Conservation (phyloP, 2,113 vertebrate species). For the Casuarius casuarius region DNA sequence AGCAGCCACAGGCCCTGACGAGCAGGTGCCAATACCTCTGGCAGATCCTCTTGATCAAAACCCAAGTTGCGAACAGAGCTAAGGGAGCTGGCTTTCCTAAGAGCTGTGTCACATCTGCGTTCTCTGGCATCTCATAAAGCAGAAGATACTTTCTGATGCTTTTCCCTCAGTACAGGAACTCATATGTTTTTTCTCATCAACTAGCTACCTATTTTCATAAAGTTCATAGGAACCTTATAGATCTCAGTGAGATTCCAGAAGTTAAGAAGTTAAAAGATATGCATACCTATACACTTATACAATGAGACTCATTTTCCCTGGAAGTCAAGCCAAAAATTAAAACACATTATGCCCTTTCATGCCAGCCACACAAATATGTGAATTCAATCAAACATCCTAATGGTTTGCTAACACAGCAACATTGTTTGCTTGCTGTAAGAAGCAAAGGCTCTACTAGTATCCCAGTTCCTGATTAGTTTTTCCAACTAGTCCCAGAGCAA, state of each 20-base stretch:
- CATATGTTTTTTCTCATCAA: not conserved
- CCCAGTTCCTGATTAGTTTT: not conserved
- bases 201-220: not conserved
- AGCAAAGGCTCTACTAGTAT: not conserved
- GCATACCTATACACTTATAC: not conserved
- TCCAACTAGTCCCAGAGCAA: not conserved
- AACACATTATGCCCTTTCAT: not conserved
- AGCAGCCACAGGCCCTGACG: not conserved
- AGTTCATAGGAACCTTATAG: not conserved
- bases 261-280: not conserved
- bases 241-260: not conserved
- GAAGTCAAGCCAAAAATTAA: not conserved
- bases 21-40: not conserved
- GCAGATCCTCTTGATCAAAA: not conserved
- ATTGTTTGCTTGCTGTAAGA: not conserved
- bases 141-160: not conserved
- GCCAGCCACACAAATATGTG: not conserved
- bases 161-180: fast-evolving
- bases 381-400: not conserved
- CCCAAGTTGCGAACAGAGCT: not conserved
- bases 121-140: not conserved
- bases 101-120: not conserved
- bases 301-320: not conserved
- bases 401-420: not conserved
- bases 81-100: fast-evolving